Evolutionary conservation across 1,140 invertebrate species (phyloP).

Genomic region (Drosophila tani): DNA sequence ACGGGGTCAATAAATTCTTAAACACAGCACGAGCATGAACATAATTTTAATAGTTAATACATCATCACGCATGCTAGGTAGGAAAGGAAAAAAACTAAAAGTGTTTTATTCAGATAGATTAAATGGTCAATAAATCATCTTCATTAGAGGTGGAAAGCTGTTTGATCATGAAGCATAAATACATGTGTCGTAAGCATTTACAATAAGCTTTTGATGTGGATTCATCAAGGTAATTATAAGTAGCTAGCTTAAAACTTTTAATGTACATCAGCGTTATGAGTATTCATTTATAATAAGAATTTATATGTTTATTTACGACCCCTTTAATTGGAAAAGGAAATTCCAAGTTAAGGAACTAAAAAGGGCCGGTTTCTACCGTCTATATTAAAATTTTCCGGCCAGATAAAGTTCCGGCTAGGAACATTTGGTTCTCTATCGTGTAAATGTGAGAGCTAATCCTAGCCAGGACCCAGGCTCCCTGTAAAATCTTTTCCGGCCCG

Average conservation of each 20-base stretch:
- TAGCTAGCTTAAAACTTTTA: background rate
- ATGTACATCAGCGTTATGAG: background rate
- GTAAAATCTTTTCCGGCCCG: no score
- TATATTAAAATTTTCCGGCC: no score
- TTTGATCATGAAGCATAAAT: slow-evolving; percentile 1
- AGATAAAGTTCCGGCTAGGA: no score
- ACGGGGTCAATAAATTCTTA: slow-evolving; percentile 79
- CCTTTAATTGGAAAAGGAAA: background rate
- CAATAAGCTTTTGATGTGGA: slow-evolving; percentile 1
- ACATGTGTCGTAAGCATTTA: slow-evolving; percentile 10
- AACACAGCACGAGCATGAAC: slow-evolving; percentile 48
- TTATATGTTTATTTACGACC: background rate
- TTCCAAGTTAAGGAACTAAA: background rate
- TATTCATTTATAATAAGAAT: background rate
- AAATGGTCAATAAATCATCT: slow-evolving; percentile 34
- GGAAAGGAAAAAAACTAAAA: slow-evolving; percentile 31
- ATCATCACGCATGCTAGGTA: slow-evolving; percentile 61
- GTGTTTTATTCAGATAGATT: slow-evolving; percentile 23
- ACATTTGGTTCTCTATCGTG: no score
- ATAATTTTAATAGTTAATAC: slow-evolving; percentile 74
- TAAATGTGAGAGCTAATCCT: no score
- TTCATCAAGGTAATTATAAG: slow-evolving; percentile 4
- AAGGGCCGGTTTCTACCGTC: background rate
- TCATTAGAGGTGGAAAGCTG: background rate
- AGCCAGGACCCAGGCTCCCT: no score